Evolutionary conservation across 1,140 invertebrate genomes (phyloP).

Genomic region (Ditylenchus dipsaci): DNA sequence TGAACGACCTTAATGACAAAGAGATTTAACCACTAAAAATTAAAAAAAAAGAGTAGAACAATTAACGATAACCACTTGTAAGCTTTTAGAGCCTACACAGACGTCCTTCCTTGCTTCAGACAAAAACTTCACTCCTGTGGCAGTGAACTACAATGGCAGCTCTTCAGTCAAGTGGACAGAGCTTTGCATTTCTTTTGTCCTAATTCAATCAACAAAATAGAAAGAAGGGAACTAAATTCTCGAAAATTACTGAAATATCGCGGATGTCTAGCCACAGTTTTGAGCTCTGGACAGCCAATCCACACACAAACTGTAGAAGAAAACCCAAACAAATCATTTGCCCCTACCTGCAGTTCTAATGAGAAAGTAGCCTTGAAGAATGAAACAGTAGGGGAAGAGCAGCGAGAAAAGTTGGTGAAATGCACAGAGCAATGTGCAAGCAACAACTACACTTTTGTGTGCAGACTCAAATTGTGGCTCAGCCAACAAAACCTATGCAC

Average conservation of each 20-base stretch:
- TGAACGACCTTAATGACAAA: no score
- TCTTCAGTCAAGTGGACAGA: neutral
- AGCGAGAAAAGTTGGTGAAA: no score
- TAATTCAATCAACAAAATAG: neutral
- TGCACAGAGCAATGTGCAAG: neutral
- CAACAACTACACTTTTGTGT: neutral
- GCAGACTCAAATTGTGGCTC: neutral
- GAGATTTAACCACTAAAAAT: no score
- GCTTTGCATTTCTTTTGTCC: neutral
- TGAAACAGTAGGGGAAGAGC: no score
- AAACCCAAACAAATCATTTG: no score
- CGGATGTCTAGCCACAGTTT: neutral
- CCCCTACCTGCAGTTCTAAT: no score
- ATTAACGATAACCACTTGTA: no score
- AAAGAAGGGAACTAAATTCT: neutral
- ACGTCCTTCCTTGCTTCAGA: neutral
- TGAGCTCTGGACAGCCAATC: no score
- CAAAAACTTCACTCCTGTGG: neutral
- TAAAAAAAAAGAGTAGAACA: no score
- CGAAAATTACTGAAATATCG: neutral
- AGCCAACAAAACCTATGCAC: neutral
- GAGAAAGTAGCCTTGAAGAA: no score
- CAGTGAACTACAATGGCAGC: neutral
- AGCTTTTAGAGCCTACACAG: neutral
- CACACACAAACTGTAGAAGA: no score